Conservation (phyloP, 2,113 vertebrate species). For the Phrynosoma blainvillii region DNA sequence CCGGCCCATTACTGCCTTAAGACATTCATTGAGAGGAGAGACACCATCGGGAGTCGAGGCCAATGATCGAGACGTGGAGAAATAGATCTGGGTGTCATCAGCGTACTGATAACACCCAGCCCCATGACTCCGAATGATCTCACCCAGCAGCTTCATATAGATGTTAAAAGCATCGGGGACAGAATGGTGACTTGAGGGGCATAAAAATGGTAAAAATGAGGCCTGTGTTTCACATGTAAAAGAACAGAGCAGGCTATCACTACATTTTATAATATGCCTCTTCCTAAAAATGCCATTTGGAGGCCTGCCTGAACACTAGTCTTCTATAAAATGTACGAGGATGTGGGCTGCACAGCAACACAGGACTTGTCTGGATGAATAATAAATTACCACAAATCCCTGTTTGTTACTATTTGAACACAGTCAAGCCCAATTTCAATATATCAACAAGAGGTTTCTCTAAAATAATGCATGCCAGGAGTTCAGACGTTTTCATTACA, state of each 20-base stretch:
- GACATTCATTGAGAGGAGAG: too few species aligned
- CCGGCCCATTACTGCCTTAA: too few species aligned
- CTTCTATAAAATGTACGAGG: neutral
- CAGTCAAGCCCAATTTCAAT: constrained; percentile 6
- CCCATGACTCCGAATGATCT: too few species aligned
- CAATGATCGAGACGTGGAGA: too few species aligned
- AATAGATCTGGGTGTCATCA: too few species aligned
- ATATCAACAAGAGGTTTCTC: constrained; percentile 51
- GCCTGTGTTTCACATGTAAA: neutral
- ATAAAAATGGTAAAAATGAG: neutral
- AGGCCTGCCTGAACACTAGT: neutral
- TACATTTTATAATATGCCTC: neutral
- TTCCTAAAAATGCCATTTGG: neutral
- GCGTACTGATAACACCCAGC: too few species aligned
- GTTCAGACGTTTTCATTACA: constrained; percentile 67
- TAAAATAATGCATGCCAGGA: constrained; percentile 20
- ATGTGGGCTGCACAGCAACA: neutral
- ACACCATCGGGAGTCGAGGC: too few species aligned
- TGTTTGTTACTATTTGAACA: neutral
- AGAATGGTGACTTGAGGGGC: too few species aligned
- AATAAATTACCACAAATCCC: neutral
- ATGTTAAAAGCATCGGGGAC: too few species aligned
- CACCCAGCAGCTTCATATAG: too few species aligned
- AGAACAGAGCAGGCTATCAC: neutral
- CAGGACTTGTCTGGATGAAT: neutral